phyloP scores from a whole-genome alignment of 2,113 vertebrate genomes.

The Pagrus major region DNA sequence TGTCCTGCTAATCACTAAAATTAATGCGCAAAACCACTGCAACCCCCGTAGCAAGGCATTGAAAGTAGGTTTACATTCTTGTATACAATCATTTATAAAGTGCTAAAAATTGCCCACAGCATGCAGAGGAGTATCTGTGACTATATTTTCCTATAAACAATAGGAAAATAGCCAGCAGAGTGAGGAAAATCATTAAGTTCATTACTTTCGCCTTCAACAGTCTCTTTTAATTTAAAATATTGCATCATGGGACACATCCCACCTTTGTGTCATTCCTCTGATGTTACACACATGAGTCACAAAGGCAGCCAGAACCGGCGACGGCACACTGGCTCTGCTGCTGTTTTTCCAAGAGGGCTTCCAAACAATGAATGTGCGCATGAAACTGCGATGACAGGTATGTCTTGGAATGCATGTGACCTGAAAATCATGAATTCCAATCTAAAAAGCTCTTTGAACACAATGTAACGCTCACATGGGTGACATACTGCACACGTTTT shows the following conservation, averaged over 20 bases:
- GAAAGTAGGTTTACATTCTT: conserved; percentile 14
- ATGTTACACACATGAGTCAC: conserved; percentile 68
- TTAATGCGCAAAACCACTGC: background rate
- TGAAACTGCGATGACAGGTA: conserved; percentile 54
- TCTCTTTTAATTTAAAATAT: conserved; percentile 24
- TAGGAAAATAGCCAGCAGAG: background rate
- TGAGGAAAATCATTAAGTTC: background rate
- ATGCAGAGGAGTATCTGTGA: conserved; percentile 5
- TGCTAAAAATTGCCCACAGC: conserved; percentile 24
- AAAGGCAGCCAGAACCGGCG: conserved; percentile 24
- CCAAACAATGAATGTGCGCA: background rate
- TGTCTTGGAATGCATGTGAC: conserved; percentile 54
- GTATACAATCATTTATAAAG: conserved; percentile 16
- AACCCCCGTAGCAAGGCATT: background rate
- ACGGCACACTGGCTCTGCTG: background rate
- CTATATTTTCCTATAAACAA: background rate
- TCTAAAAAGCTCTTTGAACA: conserved; percentile 44
- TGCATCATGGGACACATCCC: conserved; percentile 14
- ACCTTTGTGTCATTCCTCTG: conserved; percentile 59
- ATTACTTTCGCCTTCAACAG: background rate
- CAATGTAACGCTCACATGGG: background rate
- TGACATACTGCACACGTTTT: conserved; percentile 5
- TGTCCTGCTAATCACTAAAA: background rate
- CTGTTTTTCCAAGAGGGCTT: conserved; percentile 19
- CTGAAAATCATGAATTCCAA: conserved; percentile 67